phyloP scores from a whole-genome alignment of 2,797 vertebrate genomes.

The Clangula hyemalis region DNA sequence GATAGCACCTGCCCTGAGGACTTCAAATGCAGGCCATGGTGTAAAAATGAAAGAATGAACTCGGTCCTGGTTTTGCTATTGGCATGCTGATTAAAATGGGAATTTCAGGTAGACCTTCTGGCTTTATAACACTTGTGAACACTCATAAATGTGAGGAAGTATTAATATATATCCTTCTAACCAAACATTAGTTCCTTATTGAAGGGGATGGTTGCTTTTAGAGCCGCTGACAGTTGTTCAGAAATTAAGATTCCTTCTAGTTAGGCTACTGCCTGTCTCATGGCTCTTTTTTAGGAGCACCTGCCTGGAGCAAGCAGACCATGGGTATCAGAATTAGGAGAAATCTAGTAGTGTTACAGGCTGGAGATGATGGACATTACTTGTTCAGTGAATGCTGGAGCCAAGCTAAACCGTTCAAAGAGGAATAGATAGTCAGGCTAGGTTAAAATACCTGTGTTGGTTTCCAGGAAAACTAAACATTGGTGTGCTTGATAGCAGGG shows the following conservation, averaged over 20 bases:
- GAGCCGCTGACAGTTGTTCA: not conserved
- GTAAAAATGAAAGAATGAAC: not conserved
- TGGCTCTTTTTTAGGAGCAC: not conserved
- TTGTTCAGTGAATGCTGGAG: not conserved
- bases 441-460: not conserved
- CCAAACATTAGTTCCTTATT: not conserved
- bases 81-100: not conserved
- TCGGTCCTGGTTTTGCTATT: not conserved
- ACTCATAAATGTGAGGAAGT: not conserved
- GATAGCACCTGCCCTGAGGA: not conserved
- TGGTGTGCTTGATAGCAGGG: not conserved
- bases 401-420: not conserved
- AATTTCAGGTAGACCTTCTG: not conserved
- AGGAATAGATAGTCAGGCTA: not conserved
- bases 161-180: not conserved
- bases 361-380: not conserved
- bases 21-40: not conserved
- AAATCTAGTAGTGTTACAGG: not conserved
- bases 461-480: not conserved
- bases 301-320: not conserved
- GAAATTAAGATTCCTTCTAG: not conserved
- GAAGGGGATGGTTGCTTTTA: not conserved
- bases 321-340: not conserved
- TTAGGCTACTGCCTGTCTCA: not conserved
- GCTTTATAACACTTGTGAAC: not conserved